Evolutionary conservation across 2,797 vertebrate species (phyloP), one percentile per base, ranked within the genome.

Genomic region (Crax fasciolata): DNA sequence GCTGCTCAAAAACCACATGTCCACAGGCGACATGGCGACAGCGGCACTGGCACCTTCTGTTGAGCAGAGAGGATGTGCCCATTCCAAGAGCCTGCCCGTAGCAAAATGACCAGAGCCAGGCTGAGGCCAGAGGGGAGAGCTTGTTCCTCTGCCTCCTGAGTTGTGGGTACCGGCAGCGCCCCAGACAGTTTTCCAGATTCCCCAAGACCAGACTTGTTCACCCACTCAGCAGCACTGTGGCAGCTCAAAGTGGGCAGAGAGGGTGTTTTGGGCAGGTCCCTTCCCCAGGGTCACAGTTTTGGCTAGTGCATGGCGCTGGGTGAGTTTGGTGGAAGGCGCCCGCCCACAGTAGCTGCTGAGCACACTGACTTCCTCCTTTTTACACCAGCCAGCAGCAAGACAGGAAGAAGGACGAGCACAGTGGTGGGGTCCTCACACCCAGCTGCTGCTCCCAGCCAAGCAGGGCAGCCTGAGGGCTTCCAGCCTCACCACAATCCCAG

Each of bases 301-400:
- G 32, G 38, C 20, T 5, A 0, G 0, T 1, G 2, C 61, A 43
- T 38, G 43, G 52, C 71, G 21, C 58, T 51, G 65, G 13, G 44
- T 48, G 77, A 17, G 65, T 19, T 89, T 58, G 27, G 16, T 35
- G 32, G 38, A 85, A 66, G 48, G 44, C 39, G 0, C 89, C 93
- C 91, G 85, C 76, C 43, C 39, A 13, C 76, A 52, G 35, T 35
- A 55, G 28, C 9, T 61, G 35, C 35, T 1, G 0, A 35, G 8
- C 35, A 35, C 68, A 63, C 46, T 2, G 16, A 96, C 95, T 96
- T 97, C 96, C 95, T 95, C 70, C 86, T 93, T 87, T 73, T 66
- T 75, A 30, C 76, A 28, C 48, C 7, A 41, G 55, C 9, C 8
- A 2, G 32, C 57, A 13, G 18, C 10, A 18, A 70, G 65, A 17